A percentile compares a stretch with the other conserved stretches of the same genome.
These are phyloP conservation scores for Caenorhabditis briggsae DNA, from an alignment of 1,140 invertebrate genomes.

Conservation along the genomic window DNA sequence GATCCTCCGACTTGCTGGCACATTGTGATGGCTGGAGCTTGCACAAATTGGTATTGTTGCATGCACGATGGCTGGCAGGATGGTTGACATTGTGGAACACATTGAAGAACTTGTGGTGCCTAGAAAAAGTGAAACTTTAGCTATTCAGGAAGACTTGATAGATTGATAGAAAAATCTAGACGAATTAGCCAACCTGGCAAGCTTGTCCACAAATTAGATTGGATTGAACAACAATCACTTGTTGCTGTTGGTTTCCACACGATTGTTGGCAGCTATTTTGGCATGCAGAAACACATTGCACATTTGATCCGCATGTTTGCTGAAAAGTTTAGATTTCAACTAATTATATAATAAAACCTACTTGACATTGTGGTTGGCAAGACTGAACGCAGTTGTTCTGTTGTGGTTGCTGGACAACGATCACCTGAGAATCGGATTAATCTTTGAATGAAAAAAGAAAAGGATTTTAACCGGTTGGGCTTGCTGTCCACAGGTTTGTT, in stretches of 20 bases:
- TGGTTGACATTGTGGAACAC: constrained; percentile 68
- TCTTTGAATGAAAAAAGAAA: neutral
- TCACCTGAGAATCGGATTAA: constrained; percentile 27
- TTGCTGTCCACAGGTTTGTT: constrained; percentile 64
- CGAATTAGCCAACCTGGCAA: constrained; percentile 53
- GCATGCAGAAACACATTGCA: constrained; percentile 63
- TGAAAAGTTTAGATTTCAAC: neutral
- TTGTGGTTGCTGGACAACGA: constrained; percentile 63
- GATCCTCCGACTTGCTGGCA: constrained; percentile 62
- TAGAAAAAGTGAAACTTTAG: constrained; percentile 33
- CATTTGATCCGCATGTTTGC: constrained; percentile 59
- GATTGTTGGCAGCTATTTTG: constrained; percentile 65
- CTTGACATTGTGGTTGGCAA: constrained; percentile 68
- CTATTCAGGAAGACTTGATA: too few species aligned
- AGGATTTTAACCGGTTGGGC: constrained; percentile 54
- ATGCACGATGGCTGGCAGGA: constrained; percentile 63
- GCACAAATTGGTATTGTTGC: constrained; percentile 61
- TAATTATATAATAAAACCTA: neutral
- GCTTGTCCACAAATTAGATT: constrained; percentile 62
- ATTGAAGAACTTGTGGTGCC: constrained; percentile 66
- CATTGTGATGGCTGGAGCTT: constrained; percentile 68
- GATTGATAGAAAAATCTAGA: too few species aligned
- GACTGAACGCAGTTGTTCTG: constrained; percentile 60
- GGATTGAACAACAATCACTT: constrained; percentile 63
- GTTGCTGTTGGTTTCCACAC: constrained; percentile 62